Evolutionary conservation across 2,888 invertebrate species (phyloP), one percentile per base, ranked within the genome.

Genomic region (Orchesellides sinensis): DNA sequence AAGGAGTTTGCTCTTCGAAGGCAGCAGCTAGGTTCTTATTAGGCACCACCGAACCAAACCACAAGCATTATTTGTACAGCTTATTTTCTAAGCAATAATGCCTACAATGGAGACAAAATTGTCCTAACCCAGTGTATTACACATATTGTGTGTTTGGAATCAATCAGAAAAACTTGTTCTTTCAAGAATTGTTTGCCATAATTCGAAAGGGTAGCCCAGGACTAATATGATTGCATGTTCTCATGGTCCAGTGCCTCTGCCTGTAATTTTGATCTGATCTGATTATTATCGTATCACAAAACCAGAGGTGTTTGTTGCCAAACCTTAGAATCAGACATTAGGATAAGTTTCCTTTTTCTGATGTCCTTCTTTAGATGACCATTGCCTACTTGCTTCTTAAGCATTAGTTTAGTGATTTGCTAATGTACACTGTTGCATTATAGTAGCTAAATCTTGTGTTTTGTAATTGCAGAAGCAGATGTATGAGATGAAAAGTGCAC

Each of bases 201-300:
- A 8, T 40, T 40, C n/a, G 40, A 40, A 40, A 40, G n/a, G 40
- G 40, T 40, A 5, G 40, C 23, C 12, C 25, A 35, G 29, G 2
- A 32, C 32, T 69, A 69, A 54, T 69, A 69, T 40, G 61, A 49
- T 70, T 61, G 69, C 68, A 68, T 77, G 66, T 68, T 72, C 29
- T 25, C 47, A 77, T 69, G 80, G 73, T 81, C 70, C 70, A 82
- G 70, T 85, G 82, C 74, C 59, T 78, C 74, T 74, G 82, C 82
- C 54, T 27, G n/a, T 72, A 35, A 70, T 63, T 49, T 52, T 70
- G 52, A 72, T 85, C 79, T 83, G 75, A 74, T 75, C 66, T 78
- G 83, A 85, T 83, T 81, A 77, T 66, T 78, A 81, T 83, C 77
- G 68, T 68, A 72, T 82, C 72, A 49, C 73, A n/a, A n/a, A n/a